These are phyloP conservation scores for Sorex araneus DNA, from an alignment of 2,113 vertebrate species.

Conservation along the genomic window DNA sequence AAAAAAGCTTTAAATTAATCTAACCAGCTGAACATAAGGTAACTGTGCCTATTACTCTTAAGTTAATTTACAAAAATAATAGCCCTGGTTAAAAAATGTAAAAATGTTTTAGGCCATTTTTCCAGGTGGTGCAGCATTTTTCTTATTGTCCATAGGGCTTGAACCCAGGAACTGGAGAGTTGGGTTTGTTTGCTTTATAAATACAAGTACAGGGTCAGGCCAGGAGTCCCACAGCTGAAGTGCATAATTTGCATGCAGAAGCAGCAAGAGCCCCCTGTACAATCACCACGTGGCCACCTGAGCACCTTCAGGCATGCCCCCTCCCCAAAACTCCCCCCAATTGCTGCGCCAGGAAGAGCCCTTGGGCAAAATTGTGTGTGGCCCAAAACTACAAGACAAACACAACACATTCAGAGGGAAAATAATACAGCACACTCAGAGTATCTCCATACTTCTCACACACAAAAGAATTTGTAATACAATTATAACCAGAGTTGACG, in stretches of 20 bases:
- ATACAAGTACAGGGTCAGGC: background rate
- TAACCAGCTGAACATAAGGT: conserved; percentile 27
- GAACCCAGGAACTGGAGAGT: background rate
- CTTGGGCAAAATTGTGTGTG: too few species aligned
- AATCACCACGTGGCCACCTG: too few species aligned
- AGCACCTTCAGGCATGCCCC: too few species aligned
- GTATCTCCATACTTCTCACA: too few species aligned
- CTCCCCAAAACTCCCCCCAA: too few species aligned
- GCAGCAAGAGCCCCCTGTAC: too few species aligned
- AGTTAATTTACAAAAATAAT: background rate
- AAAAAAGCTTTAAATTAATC: conserved; percentile 21
- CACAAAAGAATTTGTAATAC: background rate
- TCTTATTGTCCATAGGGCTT: background rate
- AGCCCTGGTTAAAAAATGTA: background rate
- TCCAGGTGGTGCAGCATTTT: conserved; percentile 26
- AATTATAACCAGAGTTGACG: conserved; percentile 6
- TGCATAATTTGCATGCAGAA: too few species aligned
- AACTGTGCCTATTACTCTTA: background rate
- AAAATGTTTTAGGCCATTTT: background rate
- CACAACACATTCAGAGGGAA: background rate
- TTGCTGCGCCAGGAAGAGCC: too few species aligned
- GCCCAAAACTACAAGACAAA: background rate
- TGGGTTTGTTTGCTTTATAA: conserved; percentile 4
- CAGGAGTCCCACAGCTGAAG: too few species aligned
- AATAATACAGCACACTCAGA: too few species aligned